Conservation (phyloP, 2,888 invertebrate species). For the Clistopyga incitator region DNA sequence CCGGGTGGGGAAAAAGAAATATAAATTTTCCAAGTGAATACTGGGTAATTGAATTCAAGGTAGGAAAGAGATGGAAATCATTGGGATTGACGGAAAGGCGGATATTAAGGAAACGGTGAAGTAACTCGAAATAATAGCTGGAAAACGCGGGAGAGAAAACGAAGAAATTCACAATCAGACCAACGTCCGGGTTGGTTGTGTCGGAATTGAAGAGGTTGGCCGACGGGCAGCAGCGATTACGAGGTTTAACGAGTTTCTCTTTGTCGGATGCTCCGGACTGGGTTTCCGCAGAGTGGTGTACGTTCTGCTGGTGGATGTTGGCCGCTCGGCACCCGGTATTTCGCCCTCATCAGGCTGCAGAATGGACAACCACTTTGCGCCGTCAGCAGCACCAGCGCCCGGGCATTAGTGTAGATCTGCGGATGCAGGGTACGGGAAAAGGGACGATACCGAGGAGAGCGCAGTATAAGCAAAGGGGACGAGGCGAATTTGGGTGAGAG, state of each 20-base stretch:
- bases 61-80: not conserved
- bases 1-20: not conserved
- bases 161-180: constrained; percentile 26
- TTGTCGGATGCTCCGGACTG: constrained; percentile 35
- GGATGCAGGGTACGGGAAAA: constrained; percentile 18
- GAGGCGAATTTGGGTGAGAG: not conserved
- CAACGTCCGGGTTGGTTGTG: constrained; percentile 28
- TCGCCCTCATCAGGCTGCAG: constrained; percentile 30
- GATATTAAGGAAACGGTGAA: constrained; percentile 12
- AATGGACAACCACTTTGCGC: constrained; percentile 48
- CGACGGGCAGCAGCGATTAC: constrained; percentile 37
- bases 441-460: constrained; percentile 5
- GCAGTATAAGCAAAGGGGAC: not conserved
- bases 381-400: constrained; percentile 37
- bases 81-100: constrained; percentile 1
- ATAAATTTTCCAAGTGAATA: not conserved
- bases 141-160: constrained; percentile 7
- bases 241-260: constrained; percentile 55
- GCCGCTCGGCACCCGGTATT: constrained; percentile 28
- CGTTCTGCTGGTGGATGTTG: constrained; percentile 17
- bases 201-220: constrained; percentile 7
- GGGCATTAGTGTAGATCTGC: constrained; percentile 19
- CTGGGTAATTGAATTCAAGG: not conserved
- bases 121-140: constrained; percentile 21
- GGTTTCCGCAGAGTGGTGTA: not conserved